These are phyloP conservation scores for Salticus scenicus DNA, from an alignment of 2,888 invertebrate genomes.

Conservation along the genomic window DNA sequence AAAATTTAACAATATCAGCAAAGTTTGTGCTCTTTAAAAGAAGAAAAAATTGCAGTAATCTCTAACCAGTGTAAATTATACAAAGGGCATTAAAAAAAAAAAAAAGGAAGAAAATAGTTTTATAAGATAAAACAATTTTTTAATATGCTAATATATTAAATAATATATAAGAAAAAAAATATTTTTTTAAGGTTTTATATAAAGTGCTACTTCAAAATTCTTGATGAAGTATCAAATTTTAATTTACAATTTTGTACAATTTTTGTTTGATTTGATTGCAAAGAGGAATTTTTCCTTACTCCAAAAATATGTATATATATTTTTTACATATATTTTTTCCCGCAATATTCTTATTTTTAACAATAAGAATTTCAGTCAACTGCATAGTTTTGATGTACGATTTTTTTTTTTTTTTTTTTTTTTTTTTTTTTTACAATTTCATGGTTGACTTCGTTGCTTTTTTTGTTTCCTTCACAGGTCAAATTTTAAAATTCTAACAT, in stretches of 20 bases:
- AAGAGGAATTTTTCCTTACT: background rate
- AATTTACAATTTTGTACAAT: slow-evolving; percentile 7
- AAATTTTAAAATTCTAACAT: background rate
- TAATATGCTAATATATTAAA: background rate
- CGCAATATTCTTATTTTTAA: background rate
- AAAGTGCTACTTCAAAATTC: slow-evolving; percentile 10
- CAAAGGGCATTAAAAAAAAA: background rate
- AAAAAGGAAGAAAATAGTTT: background rate
- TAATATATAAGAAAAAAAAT: background rate
- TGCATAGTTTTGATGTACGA: background rate
- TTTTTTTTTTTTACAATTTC: too few species aligned
- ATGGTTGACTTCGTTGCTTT: background rate
- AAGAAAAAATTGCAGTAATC: background rate
- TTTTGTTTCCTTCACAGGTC: background rate
- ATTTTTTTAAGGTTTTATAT: background rate
- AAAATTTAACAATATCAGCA: background rate
- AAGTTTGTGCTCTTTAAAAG: background rate
- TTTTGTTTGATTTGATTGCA: background rate
- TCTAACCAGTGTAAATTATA: background rate
- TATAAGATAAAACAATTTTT: background rate
- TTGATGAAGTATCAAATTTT: slow-evolving; percentile 7
- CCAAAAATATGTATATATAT: slow-evolving; percentile 10
- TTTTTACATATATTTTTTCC: background rate
- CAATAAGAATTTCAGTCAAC: background rate
- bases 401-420: too few species aligned